Evolutionary conservation across 2,113 vertebrate genomes (phyloP).

Genomic region (Oreochromis spilurus): DNA sequence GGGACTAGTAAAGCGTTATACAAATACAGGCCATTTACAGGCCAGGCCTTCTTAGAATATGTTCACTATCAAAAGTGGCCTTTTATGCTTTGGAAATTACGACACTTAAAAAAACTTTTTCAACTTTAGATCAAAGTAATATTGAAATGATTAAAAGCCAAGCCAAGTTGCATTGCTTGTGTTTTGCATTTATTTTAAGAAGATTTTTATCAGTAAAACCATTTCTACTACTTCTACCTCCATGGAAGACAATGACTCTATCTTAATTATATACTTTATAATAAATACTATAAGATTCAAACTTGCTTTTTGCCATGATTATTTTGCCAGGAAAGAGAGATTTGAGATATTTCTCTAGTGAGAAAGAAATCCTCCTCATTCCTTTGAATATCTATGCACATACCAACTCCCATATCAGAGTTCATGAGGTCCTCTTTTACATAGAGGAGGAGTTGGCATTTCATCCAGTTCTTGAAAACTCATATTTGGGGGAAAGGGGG

Average conservation of each 20-base stretch:
- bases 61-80: background rate
- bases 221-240: background rate
- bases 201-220: background rate
- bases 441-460: constrained; percentile 31
- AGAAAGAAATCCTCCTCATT: constrained; percentile 22
- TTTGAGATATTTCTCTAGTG: background rate
- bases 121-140: background rate
- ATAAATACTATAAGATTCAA: background rate
- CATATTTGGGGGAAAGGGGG: constrained; percentile 32
- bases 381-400: background rate
- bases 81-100: background rate
- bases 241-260: background rate
- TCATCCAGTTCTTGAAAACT: constrained; percentile 32
- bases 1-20: too few relatives aligned
- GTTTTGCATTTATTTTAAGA: background rate
- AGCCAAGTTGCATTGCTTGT: background rate
- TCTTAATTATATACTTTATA: background rate
- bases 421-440: constrained; percentile 37
- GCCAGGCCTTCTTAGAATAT: background rate
- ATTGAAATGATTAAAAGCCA: background rate
- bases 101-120: background rate
- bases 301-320: background rate
- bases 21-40: too few relatives aligned
- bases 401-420: constrained; percentile 43
- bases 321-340: background rate